Base-by-base conservation (phyloP, 2,888 invertebrate genomes). In the Leptinotarsa tumamoca region DNA sequence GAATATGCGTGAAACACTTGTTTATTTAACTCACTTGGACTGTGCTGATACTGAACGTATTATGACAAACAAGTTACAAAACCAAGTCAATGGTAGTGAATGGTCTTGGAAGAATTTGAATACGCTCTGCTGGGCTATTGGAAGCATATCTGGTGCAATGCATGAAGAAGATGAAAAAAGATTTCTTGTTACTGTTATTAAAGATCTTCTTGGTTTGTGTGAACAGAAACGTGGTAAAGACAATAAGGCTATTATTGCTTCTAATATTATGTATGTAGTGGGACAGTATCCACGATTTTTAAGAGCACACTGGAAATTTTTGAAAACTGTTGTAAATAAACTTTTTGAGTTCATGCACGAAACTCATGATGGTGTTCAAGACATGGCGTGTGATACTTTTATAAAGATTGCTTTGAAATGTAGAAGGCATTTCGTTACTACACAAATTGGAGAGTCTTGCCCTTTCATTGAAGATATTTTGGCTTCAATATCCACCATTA, bases 321-420 rank as follows among this genome's bases (percentile, higher is more conserved):
- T 99, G 80, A 99, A 99, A 91, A 99, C 99, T 70, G 99, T 99
- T 86, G 98, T 99, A 77, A 99, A 99, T 90, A 99, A 99, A 90
- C 92, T 99, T 74, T 99, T 99, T 90, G 99, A 99, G 90, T 99
- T 99, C 89, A 99, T 99, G 99, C 99, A 99, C 88, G 99, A 99
- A 91, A 98, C 98, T 73, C 99, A 99, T 88, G 99, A 99, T 88
- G 99, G 99, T 85, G 99, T 99, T 49, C 99, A 99, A 89, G 99
- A 99, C 87, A 99, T 99, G 99, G 99, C 99, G 77, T 99, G 99
- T 91, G 99, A 99, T 90, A 99, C 99, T 58, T 99, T 99, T 88
- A 99, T 99, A 83, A 99, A 99, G 90, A 99, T 99, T 86, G 98
- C 99, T 50, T 92, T 98, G 84, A 99, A 99, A 89, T 99, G 99